phyloP scores from a whole-genome alignment of 2,113 vertebrate species.

The Nanorana parkeri region DNA sequence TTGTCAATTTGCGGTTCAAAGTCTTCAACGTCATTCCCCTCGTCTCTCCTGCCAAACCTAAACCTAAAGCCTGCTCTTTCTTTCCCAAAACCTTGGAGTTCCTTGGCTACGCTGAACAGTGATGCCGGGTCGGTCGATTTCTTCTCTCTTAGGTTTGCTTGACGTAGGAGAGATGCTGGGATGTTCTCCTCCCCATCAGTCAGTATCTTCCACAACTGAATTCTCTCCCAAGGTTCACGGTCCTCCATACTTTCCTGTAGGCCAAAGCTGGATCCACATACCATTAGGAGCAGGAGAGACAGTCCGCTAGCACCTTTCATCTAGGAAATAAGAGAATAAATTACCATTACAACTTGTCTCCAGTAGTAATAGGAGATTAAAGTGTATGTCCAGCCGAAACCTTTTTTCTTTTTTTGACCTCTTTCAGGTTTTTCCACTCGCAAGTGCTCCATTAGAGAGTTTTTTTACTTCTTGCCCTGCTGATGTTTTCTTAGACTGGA shows the following conservation, averaged over 20 bases:
- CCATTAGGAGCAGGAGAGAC: constrained; percentile 68
- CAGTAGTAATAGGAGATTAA: too few species aligned
- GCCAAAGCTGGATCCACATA: constrained; percentile 65
- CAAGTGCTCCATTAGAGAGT: too few species aligned
- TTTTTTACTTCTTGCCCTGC: too few species aligned
- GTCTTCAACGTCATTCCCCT: accelerated
- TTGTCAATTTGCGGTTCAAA: neutral
- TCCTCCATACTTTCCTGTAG: constrained; percentile 9
- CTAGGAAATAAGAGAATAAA: constrained; percentile 55
- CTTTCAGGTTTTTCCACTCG: too few species aligned
- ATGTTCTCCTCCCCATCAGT: accelerated
- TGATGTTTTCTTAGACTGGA: too few species aligned
- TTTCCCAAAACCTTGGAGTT: constrained; percentile 45
- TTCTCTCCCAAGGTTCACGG: accelerated
- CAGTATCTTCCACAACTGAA: neutral
- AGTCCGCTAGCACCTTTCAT: constrained; percentile 64
- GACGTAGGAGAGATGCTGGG: neutral
- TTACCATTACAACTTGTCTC: neutral
- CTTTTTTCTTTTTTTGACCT: too few species aligned
- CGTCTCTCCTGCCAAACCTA: constrained; percentile 52
- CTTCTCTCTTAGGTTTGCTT: neutral
- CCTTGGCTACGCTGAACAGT: constrained; percentile 60
- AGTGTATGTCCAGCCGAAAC: too few species aligned
- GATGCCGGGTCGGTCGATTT: neutral
- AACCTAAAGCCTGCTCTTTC: constrained; percentile 32